Base-by-base conservation (phyloP, 1,140 invertebrate genomes). In the Tetragnatha versicolor region DNA sequence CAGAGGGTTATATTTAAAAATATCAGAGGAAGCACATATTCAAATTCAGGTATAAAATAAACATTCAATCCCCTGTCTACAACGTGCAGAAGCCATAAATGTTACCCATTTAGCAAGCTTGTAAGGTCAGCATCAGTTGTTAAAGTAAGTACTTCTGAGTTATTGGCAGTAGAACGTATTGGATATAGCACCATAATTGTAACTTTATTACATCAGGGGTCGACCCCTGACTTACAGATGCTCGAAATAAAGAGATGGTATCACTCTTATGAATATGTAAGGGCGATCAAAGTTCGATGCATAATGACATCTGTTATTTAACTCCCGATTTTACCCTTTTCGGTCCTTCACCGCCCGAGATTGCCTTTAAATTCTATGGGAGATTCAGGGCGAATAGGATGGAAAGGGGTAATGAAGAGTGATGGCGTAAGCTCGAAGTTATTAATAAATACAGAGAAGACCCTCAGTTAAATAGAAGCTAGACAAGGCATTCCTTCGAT, bases 371-470 rank as follows among this genome's bases (percentile, higher is more conserved):
- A n/a, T n/a, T n/a, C n/a, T n/a, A n/a, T n/a, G n/a, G n/a, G n/a
- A n/a, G n/a, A n/a, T n/a, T n/a, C n/a, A n/a, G n/a, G n/a, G n/a
- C n/a, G n/a, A n/a, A n/a, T n/a, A n/a, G n/a, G n/a, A n/a, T n/a
- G n/a, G n/a, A n/a, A n/a, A n/a, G n/a, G n/a, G n/a, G n/a, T n/a
- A 73, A 73, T 73, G 69, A 73, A 73, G 69, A 73, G 47, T 39
- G 45, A 58, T 73, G 53, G 29, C 14, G 31, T 53, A 29, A 61
- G 60, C 53, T 61, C 45, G 31, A 73, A 42, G 39, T 27, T 35
- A 35, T 31, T 49, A 63, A 63, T 63, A 65, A 76, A 65, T 53
- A 65, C 55, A 22, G 31, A 55, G n/a, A n/a, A n/a, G 45, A 65
- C 20, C 31, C 61, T 39, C 31, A 53, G 60, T 73, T 55, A 58